Evolutionary conservation across 53 echinoderm and acorn worm genomes (phyloP).

Genomic region (Stichopus horrens): DNA sequence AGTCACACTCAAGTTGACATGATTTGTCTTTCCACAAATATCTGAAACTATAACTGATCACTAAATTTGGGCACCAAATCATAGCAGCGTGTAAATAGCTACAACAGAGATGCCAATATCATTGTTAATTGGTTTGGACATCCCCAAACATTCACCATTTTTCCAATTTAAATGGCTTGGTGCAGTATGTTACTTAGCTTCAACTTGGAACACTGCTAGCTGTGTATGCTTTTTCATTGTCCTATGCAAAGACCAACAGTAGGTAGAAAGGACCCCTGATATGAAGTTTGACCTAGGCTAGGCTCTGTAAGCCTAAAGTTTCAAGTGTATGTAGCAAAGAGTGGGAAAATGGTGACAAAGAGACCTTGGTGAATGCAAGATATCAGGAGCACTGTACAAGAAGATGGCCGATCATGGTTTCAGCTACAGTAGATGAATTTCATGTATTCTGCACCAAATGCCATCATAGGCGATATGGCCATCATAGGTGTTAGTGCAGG

Average conservation of each 20-base stretch:
- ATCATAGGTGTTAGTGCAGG: conserved; percentile 29
- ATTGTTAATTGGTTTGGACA: too few species aligned
- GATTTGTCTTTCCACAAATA: neutral
- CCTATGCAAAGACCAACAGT: too few species aligned
- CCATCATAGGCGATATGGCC: neutral
- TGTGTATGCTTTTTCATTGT: too few species aligned
- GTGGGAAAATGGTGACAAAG: neutral
- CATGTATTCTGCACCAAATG: neutral
- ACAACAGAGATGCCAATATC: too few species aligned
- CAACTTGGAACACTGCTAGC: too few species aligned
- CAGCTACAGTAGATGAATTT: neutral
- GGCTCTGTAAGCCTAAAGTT: neutral
- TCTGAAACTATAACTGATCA: neutral
- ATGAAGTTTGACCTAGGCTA: neutral
- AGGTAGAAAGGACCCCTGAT: too few species aligned
- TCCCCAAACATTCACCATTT: neutral
- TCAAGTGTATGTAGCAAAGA: neutral
- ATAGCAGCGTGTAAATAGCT: too few species aligned
- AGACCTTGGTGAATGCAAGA: conserved; percentile 9
- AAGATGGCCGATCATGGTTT: neutral
- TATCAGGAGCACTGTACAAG: neutral
- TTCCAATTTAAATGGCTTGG: too few species aligned
- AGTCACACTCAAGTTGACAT: neutral
- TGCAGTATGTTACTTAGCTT: too few species aligned
- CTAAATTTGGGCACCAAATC: neutral